phyloP scores from a whole-genome alignment of 2,797 vertebrate genomes.

The Rallus crepitans region DNA sequence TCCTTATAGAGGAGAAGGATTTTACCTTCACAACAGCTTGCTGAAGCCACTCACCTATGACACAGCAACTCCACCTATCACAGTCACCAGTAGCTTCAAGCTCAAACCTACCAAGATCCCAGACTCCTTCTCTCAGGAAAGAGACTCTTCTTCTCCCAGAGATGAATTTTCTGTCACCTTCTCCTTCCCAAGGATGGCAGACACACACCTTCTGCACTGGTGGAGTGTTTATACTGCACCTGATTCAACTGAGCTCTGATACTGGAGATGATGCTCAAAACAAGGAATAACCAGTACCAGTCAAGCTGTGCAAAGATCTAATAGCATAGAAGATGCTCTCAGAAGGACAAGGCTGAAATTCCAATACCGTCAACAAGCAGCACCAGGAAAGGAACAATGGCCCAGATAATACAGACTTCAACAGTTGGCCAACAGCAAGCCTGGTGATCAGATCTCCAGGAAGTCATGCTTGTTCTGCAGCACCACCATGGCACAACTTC shows the following conservation, averaged over 20 bases:
- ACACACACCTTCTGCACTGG: background rate
- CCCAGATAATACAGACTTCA: background rate
- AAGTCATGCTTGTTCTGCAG: fast-evolving
- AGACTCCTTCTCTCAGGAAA: background rate
- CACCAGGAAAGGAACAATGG: background rate
- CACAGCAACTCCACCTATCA: background rate
- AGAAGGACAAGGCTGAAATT: background rate
- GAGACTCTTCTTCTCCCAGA: background rate
- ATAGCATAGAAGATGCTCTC: background rate
- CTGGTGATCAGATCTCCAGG: background rate
- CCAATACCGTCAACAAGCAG: background rate
- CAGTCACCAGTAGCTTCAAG: background rate
- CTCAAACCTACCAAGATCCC: background rate
- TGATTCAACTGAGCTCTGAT: background rate
- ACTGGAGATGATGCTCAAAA: background rate
- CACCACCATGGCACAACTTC: background rate
- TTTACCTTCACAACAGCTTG: background rate
- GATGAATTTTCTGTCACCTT: background rate
- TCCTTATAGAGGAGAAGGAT: background rate
- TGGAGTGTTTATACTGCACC: background rate
- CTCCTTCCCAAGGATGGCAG: background rate
- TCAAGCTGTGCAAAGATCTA: background rate
- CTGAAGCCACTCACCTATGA: background rate
- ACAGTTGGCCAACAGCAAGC: background rate
- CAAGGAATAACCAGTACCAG: background rate